These are phyloP conservation scores for Lumbricus terrestris DNA, from an alignment of 2,888 invertebrate genomes.

Conservation along the genomic window DNA sequence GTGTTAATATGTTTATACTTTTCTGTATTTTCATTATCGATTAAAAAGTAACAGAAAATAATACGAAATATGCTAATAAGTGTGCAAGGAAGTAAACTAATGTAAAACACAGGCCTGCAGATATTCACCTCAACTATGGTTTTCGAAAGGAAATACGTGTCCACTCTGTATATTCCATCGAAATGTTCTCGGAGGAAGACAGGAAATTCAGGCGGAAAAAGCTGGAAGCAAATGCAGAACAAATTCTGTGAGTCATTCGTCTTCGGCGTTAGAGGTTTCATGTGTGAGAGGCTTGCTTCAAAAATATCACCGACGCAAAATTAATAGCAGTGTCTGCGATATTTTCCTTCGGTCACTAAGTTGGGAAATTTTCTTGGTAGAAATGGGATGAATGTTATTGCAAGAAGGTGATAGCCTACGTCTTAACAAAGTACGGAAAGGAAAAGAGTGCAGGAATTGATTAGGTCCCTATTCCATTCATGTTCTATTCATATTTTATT, in stretches of 20 bases:
- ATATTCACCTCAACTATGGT: conserved; percentile 48
- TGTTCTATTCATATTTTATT: too few species aligned
- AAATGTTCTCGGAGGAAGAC: conserved; percentile 52
- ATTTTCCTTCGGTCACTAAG: not conserved
- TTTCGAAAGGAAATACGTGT: conserved; percentile 51
- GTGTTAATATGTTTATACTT: too few species aligned
- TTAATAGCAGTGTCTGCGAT: not conserved
- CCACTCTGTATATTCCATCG: conserved; percentile 49
- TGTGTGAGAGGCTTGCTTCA: not conserved
- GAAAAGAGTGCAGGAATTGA: too few species aligned
- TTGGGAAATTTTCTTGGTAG: not conserved
- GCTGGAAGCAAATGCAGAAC: not conserved
- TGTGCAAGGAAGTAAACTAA: too few species aligned
- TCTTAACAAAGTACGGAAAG: too few species aligned
- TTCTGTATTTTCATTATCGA: too few species aligned
- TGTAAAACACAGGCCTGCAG: too few species aligned
- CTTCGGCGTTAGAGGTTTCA: not conserved
- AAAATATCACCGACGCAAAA: not conserved
- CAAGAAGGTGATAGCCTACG: not conserved
- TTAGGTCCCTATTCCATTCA: too few species aligned
- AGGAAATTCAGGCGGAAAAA: conserved; percentile 38
- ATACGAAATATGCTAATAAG: not conserved
- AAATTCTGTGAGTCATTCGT: not conserved
- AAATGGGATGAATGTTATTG: not conserved
- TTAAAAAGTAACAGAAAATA: too few species aligned